Conservation (phyloP, 2,888 invertebrate species). For the Euzophera pinguis region DNA sequence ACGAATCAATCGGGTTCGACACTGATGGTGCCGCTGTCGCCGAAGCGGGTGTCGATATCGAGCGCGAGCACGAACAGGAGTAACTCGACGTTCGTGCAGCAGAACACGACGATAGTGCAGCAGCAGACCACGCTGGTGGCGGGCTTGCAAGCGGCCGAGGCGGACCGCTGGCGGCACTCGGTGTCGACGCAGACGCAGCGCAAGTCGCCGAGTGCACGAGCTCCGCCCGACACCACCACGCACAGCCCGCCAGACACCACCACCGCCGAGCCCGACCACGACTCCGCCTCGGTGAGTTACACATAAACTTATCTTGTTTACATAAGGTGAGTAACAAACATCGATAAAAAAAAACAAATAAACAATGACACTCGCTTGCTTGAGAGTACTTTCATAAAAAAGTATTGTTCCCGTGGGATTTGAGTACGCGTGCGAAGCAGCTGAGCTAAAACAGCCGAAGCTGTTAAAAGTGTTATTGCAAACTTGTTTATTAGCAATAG, state of each 20-base stretch:
- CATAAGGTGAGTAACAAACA: not conserved
- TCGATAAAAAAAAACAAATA: no score
- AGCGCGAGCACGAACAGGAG: conserved; percentile 79
- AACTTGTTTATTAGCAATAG: no score
- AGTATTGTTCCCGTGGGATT: no score
- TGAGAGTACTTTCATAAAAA: no score
- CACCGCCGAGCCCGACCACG: conserved; percentile 67
- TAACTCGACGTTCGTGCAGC: conserved; percentile 88
- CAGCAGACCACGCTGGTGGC: conserved; percentile 90
- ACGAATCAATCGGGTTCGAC: conserved; percentile 85
- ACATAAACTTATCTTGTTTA: not conserved
- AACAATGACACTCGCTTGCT: no score
- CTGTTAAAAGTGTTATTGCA: no score
- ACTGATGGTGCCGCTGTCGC: conserved; percentile 84
- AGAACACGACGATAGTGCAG: conserved; percentile 91
- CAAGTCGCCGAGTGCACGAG: conserved; percentile 32
- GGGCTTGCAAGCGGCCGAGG: conserved; percentile 20
- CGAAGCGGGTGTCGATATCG: conserved; percentile 78
- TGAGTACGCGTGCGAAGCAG: no score
- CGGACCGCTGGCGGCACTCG: conserved; percentile 78
- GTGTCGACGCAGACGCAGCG: conserved; percentile 86
- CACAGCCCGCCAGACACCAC: conserved; percentile 85
- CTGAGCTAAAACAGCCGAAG: no score
- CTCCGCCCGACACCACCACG: conserved; percentile 91
- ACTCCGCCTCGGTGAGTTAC: conserved; percentile 63